Conservation (phyloP, 2,797 vertebrate species). For the Discoglossus pictus region DNA sequence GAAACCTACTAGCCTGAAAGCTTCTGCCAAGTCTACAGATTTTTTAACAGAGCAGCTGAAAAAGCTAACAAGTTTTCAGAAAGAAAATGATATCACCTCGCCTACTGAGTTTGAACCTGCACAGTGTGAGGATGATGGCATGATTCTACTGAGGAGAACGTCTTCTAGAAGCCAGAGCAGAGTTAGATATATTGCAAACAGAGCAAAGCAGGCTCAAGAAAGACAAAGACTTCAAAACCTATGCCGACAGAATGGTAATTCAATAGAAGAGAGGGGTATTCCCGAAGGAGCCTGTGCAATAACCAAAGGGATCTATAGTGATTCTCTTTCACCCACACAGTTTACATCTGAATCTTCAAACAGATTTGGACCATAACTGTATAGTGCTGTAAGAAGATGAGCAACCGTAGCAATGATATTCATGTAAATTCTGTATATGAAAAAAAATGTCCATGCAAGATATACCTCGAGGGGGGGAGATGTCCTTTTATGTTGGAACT, state of each 20-base stretch:
- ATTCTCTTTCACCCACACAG: constrained; percentile 63
- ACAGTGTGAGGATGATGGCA: constrained; percentile 60
- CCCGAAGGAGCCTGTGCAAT: constrained; percentile 89
- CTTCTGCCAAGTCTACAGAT: constrained; percentile 16
- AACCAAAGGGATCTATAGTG: constrained; percentile 72
- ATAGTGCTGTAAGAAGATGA: constrained; percentile 60
- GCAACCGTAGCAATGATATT: constrained; percentile 51
- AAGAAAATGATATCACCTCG: constrained; percentile 65
- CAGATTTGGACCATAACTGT: constrained; percentile 61
- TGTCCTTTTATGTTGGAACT: constrained; percentile 17
- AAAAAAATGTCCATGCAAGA: constrained; percentile 39
- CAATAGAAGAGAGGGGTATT: constrained; percentile 87
- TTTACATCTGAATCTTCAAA: constrained; percentile 55
- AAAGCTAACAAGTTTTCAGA: constrained; percentile 75
- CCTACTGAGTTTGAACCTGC: constrained; percentile 61
- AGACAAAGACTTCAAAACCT: constrained; percentile 79
- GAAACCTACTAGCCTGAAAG: constrained; percentile 46
- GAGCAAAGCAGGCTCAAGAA: constrained; percentile 88
- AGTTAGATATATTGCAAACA: constrained; percentile 89
- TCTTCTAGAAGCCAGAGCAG: constrained; percentile 92
- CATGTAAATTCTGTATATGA: constrained; percentile 36
- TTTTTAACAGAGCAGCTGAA: constrained; percentile 83
- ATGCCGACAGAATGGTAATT: constrained; percentile 59
- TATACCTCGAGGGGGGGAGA: constrained; percentile 40
- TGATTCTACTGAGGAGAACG: constrained; percentile 73